Evolutionary conservation across 1,140 invertebrate species (phyloP), one percentile per base, ranked within the genome.

Genomic region (Zaprionus gabonicus): DNA sequence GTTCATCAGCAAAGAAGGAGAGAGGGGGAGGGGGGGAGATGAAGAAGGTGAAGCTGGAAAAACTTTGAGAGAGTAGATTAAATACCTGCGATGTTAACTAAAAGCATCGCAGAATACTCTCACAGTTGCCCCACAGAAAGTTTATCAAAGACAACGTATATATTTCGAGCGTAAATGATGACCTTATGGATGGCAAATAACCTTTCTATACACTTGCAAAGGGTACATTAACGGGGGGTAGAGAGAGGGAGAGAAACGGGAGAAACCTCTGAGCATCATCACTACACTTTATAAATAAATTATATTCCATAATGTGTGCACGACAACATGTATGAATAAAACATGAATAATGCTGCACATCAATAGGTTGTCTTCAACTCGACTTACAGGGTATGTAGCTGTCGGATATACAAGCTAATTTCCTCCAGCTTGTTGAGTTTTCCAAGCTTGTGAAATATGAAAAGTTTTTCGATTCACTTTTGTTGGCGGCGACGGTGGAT

Each of bases 81-180:
- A 46, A 46, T 46, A 46, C 41, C 41, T 46, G 41, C 10, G 41
- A 17, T 46, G 41, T 46, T 46, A 46, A 46, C 41, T 46, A 46
- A 46, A 17, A 20, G 41, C 41, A 46, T 17, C n/a, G n/a, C 31
- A 10, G n/a, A 46, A 46, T 46, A 9, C 41, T 46, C 41, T 6
- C 41, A 46, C 17, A 46, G 15, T 46, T 46, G 15, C 38, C n/a
- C 2, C n/a, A 46, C n/a, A 1, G 17, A 46, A 46, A 46, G 41
- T 46, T 46, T 17, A 9, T 46, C n/a, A 46, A 46, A 46, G 41
- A n/a, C 7, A 46, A 46, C 41, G n/a, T 44, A 46, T 17, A 46
- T 46, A 46, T 46, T 46, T 46, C 41, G 41, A 46, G 41, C 41
- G 41, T 46, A 46, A 46, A 46, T 46, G 41, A 46, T 46, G 41